These are phyloP conservation scores for Sciaenops ocellatus DNA, from an alignment of 2,797 vertebrate genomes.

Conservation along the genomic window DNA sequence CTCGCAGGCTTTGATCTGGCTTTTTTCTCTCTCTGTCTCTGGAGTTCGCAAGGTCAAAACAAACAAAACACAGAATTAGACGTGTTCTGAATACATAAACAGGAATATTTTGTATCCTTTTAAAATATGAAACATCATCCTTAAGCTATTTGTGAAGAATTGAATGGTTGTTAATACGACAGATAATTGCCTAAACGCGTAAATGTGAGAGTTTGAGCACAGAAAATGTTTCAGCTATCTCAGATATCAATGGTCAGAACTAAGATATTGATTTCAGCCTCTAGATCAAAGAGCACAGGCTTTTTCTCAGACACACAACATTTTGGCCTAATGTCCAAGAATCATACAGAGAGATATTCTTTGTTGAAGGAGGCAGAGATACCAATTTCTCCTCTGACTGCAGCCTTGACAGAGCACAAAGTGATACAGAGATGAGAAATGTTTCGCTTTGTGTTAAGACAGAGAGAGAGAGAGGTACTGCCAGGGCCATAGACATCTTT, in stretches of 20 bases:
- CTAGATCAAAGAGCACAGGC: slow-evolving; percentile 37
- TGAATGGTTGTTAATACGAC: neutral
- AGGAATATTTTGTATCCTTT: neutral
- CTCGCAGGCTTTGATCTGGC: slow-evolving; percentile 48
- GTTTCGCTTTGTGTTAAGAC: slow-evolving; percentile 41
- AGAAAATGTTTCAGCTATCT: slow-evolving; percentile 29
- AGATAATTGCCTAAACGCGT: slow-evolving; percentile 1
- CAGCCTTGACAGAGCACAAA: slow-evolving; percentile 31
- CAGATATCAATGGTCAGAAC: slow-evolving; percentile 27
- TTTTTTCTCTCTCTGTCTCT: slow-evolving; percentile 24
- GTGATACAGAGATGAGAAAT: slow-evolving; percentile 33
- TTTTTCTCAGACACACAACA: slow-evolving; percentile 35
- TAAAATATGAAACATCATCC: neutral
- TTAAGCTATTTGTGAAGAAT: neutral
- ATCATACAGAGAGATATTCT: slow-evolving; percentile 30
- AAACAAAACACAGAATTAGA: slow-evolving; percentile 18
- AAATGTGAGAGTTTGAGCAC: neutral
- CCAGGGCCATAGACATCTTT: slow-evolving; percentile 19
- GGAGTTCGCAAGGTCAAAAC: slow-evolving; percentile 56
- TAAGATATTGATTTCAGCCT: slow-evolving; percentile 46
- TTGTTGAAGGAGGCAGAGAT: slow-evolving; percentile 28
- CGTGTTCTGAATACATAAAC: slow-evolving; percentile 18
- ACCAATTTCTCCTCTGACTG: slow-evolving; percentile 34
- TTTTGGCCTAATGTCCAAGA: slow-evolving; percentile 36
- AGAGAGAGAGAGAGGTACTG: neutral